These are phyloP conservation scores for Nyctereutes procyonoides DNA, from an alignment of 2,113 vertebrate species.

Conservation along the genomic window DNA sequence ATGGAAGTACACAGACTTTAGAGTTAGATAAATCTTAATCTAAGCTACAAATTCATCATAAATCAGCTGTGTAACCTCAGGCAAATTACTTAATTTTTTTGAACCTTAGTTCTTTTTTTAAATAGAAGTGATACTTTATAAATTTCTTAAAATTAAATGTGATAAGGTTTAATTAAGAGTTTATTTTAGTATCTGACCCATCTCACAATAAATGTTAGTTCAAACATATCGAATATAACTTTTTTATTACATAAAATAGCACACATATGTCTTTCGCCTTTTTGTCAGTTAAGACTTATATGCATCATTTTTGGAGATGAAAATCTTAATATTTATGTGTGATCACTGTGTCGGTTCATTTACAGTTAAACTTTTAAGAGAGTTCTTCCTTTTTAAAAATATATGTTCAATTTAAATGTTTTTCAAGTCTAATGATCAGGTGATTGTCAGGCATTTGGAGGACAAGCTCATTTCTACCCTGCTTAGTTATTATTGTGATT, in stretches of 20 bases:
- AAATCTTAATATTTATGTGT: not conserved
- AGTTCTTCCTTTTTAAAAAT: not conserved
- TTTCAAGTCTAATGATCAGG: conserved; percentile 67
- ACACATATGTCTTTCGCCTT: not conserved
- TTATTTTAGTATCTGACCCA: conserved; percentile 53
- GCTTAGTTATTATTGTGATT: conserved; percentile 76
- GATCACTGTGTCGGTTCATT: conserved; percentile 12
- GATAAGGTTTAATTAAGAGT: conserved; percentile 26
- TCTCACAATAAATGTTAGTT: conserved; percentile 1
- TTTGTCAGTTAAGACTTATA: conserved; percentile 19
- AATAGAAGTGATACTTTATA: not conserved
- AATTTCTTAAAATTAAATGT: conserved; percentile 37
- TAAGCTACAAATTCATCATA: conserved; percentile 23
- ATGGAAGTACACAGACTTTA: conserved; percentile 18
- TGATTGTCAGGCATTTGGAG: conserved; percentile 73
- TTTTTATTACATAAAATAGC: conserved; percentile 3
- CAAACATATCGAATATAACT: not conserved
- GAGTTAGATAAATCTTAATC: not conserved
- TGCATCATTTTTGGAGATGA: conserved; percentile 20
- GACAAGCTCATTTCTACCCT: conserved; percentile 71
- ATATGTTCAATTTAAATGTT: conserved; percentile 52
- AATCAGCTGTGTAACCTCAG: not conserved
- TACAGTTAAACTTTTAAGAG: not conserved
- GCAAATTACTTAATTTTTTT: not conserved
- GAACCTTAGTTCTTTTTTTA: conserved; percentile 50